Evolutionary conservation across 2,113 vertebrate species (phyloP).

Genomic region (Lepus americanus): DNA sequence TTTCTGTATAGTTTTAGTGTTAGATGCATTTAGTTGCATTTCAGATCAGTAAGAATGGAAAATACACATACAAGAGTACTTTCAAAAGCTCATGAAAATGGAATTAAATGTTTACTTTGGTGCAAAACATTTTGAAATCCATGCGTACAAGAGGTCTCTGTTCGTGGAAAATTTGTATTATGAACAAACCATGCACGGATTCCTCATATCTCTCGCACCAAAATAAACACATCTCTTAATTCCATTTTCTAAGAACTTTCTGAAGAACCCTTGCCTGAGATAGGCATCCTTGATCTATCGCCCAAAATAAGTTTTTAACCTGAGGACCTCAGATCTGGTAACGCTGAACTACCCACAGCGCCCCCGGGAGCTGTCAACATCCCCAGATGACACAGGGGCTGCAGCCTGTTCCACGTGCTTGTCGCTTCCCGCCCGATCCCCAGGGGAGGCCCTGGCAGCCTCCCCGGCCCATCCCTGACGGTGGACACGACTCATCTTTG

Average conservation of each 20-base stretch:
- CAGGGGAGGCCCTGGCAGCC: rapidly evolving
- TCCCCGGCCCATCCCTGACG: neutral
- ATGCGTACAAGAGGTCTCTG: no score
- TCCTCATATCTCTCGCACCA: no score
- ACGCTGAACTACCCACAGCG: no score
- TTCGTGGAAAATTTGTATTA: no score
- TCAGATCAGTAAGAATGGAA: neutral
- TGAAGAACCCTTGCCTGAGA: neutral
- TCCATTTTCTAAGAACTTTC: no score
- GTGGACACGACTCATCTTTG: neutral
- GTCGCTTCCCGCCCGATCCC: neutral
- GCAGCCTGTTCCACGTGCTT: neutral
- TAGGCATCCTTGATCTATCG: neutral
- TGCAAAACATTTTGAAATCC: no score
- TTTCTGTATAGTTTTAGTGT: neutral
- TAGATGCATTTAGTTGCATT: neutral
- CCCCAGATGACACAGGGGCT: neutral
- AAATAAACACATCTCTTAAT: no score
- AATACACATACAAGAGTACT: no score
- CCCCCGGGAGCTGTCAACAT: rapidly evolving
- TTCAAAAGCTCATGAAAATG: no score
- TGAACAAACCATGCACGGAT: no score
- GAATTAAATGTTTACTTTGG: no score
- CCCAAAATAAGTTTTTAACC: neutral
- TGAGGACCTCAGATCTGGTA: neutral